Conservation (phyloP, 2,797 vertebrate species). For the Setipinna tenuifilis region DNA sequence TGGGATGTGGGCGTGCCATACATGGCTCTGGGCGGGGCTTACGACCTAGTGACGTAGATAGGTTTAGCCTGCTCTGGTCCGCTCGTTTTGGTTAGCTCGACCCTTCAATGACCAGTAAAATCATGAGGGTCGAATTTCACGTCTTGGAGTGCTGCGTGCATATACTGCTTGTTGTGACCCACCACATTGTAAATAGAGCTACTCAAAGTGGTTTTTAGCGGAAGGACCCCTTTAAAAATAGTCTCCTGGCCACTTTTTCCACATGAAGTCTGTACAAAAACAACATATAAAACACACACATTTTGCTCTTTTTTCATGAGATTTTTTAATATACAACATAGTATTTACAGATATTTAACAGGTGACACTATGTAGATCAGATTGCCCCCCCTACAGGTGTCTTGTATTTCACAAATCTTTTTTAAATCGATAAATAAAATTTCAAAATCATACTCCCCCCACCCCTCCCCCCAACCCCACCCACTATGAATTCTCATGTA, state of each 20-base stretch:
- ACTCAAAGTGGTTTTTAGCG: no score
- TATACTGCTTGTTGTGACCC: no score
- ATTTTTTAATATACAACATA: conserved; percentile 85
- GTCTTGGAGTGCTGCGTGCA: no score
- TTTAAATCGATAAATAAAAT: conserved; percentile 72
- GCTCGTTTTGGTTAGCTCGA: no score
- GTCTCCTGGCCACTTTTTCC: background rate
- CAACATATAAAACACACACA: conserved; percentile 73
- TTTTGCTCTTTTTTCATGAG: conserved; percentile 79
- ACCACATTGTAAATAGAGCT: no score
- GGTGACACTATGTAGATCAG: conserved; percentile 80
- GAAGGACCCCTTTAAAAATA: no score
- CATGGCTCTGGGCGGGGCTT: no score
- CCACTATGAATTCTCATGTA: conserved; percentile 56
- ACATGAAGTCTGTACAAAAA: conserved; percentile 54
- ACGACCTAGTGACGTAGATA: no score
- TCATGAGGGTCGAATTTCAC: no score
- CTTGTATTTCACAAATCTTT: conserved; percentile 61
- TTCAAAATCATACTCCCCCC: conserved; percentile 59
- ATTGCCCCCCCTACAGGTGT: conserved; percentile 72
- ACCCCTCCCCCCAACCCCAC: background rate
- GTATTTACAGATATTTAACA: conserved; percentile 86
- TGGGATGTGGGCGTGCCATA: no score
- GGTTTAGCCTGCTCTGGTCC: no score
- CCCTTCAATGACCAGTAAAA: no score